These are phyloP conservation scores for Leuciscus idus DNA, from an alignment of 2,113 vertebrate species.

Conservation along the genomic window DNA sequence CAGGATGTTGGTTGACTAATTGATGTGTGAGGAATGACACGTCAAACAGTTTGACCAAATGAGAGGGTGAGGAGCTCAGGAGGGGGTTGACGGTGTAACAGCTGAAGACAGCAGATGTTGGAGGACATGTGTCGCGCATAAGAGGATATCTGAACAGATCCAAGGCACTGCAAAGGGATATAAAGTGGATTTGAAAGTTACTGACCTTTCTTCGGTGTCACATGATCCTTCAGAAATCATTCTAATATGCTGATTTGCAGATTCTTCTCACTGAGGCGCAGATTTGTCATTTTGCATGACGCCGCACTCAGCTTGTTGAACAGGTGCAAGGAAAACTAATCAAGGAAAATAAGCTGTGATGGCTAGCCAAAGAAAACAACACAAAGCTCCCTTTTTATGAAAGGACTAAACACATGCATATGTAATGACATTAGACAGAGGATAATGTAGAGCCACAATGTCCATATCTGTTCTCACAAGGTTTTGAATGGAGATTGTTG, in stretches of 20 bases:
- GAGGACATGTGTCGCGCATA: neutral
- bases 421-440: neutral
- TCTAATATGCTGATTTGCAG: neutral
- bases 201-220: neutral
- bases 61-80: neutral
- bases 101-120: constrained; percentile 21
- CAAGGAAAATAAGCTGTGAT: neutral
- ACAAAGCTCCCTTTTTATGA: neutral
- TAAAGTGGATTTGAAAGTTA: neutral
- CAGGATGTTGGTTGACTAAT: neutral
- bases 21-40: neutral
- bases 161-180: neutral
- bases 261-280: neutral
- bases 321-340: neutral
- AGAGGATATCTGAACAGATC: neutral
- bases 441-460: neutral
- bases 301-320: neutral
- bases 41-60: neutral
- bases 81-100: neutral
- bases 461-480: neutral
- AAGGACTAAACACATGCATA: neutral
- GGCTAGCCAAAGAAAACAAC: neutral
- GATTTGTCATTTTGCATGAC: neutral
- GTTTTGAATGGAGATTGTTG: neutral
- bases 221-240: neutral